These are phyloP conservation scores for Tapera naevia DNA, from an alignment of 2,797 vertebrate genomes.

Conservation along the genomic window DNA sequence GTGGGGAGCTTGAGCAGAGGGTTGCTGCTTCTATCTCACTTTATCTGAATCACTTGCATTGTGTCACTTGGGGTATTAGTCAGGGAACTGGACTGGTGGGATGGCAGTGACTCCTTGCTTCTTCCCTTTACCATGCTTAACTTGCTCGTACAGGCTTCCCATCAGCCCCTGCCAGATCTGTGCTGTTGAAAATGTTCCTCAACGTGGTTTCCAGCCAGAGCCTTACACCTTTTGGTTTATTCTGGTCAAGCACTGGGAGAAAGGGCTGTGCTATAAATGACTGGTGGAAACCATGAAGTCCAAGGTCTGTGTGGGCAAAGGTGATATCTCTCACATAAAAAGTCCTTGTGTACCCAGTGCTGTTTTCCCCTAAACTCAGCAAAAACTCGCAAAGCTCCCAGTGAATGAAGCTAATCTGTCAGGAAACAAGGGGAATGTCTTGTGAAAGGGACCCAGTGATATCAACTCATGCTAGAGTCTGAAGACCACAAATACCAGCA, in stretches of 20 bases:
- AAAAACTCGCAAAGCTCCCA: not conserved
- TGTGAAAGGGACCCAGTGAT: not conserved
- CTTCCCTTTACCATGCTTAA: not conserved
- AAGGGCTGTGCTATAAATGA: not conserved
- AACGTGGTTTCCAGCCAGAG: not conserved
- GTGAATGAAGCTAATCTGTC: not conserved
- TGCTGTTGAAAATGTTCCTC: not conserved
- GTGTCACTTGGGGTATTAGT: not conserved
- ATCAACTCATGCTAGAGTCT: not conserved
- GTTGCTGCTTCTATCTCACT: not conserved
- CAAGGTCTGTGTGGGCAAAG: not conserved
- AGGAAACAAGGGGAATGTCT: not conserved
- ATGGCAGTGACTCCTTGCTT: not conserved
- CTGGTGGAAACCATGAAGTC: not conserved
- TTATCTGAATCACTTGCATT: not conserved
- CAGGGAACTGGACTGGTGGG: not conserved
- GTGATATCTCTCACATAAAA: not conserved
- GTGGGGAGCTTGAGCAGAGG: fast-evolving
- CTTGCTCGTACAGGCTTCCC: not conserved
- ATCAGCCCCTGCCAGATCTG: no score
- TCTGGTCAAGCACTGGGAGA: not conserved
- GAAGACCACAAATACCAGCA: not conserved
- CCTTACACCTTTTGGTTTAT: not conserved
- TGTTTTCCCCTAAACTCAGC: not conserved
- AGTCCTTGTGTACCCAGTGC: not conserved